A percentile compares a stretch with the other conserved stretches of the same genome.
Conservation (phyloP, 2,113 vertebrate genomes). For the Pelecanoides urinatrix region DNA sequence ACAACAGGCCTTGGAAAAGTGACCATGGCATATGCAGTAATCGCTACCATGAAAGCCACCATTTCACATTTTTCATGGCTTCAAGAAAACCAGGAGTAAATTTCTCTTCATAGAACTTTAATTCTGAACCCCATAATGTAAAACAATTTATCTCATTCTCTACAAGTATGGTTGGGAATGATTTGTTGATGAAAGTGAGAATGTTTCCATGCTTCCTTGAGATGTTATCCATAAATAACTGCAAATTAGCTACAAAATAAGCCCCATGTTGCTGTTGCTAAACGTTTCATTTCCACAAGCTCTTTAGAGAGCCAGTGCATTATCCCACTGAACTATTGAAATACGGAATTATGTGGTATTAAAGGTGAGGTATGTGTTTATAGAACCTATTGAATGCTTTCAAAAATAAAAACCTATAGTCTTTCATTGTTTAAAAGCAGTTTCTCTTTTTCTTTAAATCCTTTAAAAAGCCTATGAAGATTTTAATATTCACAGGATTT, state of each 20-base stretch:
- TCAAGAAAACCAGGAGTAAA: neutral
- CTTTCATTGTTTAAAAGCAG: neutral
- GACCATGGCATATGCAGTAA: neutral
- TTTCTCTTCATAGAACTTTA: neutral
- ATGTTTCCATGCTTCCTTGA: neutral
- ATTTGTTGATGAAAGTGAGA: neutral
- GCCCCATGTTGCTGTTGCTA: neutral
- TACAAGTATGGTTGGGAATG: neutral
- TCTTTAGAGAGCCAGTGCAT: neutral
- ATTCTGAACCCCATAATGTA: neutral
- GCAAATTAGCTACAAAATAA: neutral
- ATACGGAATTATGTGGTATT: neutral
- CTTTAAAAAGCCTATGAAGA: neutral
- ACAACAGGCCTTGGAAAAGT: neutral
- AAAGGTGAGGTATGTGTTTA: neutral
- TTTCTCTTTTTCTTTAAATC: neutral
- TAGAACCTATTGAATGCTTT: neutral
- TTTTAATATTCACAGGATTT: constrained; percentile 8
- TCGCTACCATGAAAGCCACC: neutral
- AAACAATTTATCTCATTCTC: neutral
- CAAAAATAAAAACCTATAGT: neutral
- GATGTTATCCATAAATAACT: neutral
- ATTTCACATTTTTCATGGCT: neutral
- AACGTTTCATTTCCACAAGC: constrained; percentile 1
- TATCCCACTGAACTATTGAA: neutral